Evolutionary conservation across 2,113 vertebrate species (phyloP).

Genomic region (Istiophorus platypterus): DNA sequence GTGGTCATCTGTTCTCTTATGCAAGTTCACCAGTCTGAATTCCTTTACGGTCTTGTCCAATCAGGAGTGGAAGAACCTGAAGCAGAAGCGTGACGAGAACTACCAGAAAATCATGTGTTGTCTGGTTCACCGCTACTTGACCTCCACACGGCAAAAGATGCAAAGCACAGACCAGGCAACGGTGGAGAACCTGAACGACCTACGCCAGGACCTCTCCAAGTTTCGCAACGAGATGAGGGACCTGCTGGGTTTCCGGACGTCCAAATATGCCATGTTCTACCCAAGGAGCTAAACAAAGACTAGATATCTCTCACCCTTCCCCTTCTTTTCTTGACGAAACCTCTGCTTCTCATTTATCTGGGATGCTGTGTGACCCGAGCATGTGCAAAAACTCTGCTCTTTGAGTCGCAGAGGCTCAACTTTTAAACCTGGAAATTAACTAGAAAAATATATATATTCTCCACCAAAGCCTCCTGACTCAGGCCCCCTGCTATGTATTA

Average conservation of each 20-base stretch:
- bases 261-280: slow-evolving; percentile 99
- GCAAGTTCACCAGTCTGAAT: not conserved
- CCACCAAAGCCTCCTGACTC: slow-evolving; percentile 75
- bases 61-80: slow-evolving; percentile 97
- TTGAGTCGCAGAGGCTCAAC: slow-evolving; percentile 51
- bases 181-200: slow-evolving; percentile 96
- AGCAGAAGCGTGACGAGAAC: slow-evolving; percentile 96
- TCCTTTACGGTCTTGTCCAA: slow-evolving; percentile 46
- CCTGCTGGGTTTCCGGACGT: slow-evolving; percentile 96
- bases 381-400: slow-evolving; percentile 76
- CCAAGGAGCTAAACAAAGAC: slow-evolving; percentile 89
- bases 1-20: not conserved
- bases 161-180: slow-evolving; percentile 98
- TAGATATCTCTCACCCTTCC: not conserved
- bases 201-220: slow-evolving; percentile 97
- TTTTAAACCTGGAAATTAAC: slow-evolving; percentile 69
- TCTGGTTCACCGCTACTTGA: slow-evolving; percentile 97
- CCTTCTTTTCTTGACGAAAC: slow-evolving; percentile 24
- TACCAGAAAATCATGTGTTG: slow-evolving; percentile 99
- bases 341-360: slow-evolving; percentile 55
- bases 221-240: slow-evolving; percentile 99
- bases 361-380: slow-evolving; percentile 64
- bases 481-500: slow-evolving; percentile 72
- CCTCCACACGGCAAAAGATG: slow-evolving; percentile 97
- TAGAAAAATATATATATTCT: slow-evolving; percentile 73